Evolutionary conservation across 2,888 invertebrate species (phyloP), one percentile per base, ranked within the genome.

Genomic region (Dynastes hyllus): DNA sequence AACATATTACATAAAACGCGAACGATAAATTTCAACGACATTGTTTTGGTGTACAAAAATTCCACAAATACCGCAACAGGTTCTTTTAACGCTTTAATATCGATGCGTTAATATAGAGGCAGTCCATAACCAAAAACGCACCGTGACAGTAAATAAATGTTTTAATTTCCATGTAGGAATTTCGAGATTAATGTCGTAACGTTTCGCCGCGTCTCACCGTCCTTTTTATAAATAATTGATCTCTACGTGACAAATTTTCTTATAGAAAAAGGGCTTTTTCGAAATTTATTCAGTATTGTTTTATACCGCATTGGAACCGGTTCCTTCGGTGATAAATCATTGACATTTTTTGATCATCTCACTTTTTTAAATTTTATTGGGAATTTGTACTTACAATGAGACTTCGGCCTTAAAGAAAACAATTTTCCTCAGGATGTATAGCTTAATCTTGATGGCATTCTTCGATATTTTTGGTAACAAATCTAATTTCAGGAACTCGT

Each of bases 101-200:
- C 58, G 66, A 67, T 58, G 69, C 69, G 67, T 77, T 77, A 77
- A 77, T 77, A 69, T 75, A 61, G 71, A 71, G 29, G 67, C 69
- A 69, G 69, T 45, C 73, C 73, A 63, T 71, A 78, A 71, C 73
- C 78, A 55, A 78, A 78, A 78, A 78, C 66, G 22, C 55, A 75
- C 78, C 37, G 65, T 78, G 78, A 78, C 78, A 78, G 78, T 55
- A 73, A 78, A 71, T 78, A 73, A 78, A 78, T 73, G 78, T 78
- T 78, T 78, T 78, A 78, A 78, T 78, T 78, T 78, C 55, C 73
- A 78, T 67, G 78, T 73, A 53, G 78, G 78, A 73, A 78, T 73
- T 73, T 45, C 55, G 73, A 75, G 65, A 75, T 78, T 78, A 78
- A 78, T 78, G 78, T 40, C 45, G 71, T 40, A 78, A 66, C 53